Evolutionary conservation across 2,888 invertebrate species (phyloP).

Genomic region (Drosophila mercatorum): DNA sequence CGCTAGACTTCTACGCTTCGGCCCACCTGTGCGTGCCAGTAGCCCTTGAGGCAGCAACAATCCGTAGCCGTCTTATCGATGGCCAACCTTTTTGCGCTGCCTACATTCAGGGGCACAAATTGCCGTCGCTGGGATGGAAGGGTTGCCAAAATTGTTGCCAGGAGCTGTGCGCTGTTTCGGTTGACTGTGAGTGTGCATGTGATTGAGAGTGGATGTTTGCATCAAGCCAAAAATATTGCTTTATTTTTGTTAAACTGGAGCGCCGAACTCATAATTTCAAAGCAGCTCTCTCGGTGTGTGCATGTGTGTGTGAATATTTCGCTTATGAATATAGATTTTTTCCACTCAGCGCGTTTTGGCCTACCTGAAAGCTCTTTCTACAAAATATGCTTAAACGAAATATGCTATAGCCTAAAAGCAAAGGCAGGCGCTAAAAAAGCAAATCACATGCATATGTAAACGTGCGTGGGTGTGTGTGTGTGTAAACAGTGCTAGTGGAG

Average conservation of each 20-base stretch:
- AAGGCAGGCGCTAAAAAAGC: conserved; percentile 40
- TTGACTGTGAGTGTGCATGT: conserved; percentile 18
- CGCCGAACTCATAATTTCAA: conserved; percentile 34
- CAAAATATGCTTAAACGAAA: conserved; percentile 31
- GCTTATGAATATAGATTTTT: conserved; percentile 74
- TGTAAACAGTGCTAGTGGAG: conserved; percentile 38
- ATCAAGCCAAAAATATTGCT: conserved; percentile 47
- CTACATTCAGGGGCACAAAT: conserved; percentile 52
- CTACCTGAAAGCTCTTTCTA: conserved; percentile 18
- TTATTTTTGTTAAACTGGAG: conserved; percentile 50
- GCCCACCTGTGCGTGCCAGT: conserved; percentile 32
- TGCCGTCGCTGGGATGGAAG: conserved; percentile 46
- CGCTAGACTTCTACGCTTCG: conserved; percentile 50
- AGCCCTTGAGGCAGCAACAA: conserved; percentile 31
- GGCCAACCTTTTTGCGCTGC: conserved; percentile 51
- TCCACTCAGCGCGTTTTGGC: conserved; percentile 35
- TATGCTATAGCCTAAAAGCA: conserved; percentile 55
- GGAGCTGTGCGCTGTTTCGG: conserved; percentile 58
- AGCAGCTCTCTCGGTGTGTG: conserved; percentile 7
- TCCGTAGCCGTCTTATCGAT: conserved; percentile 52
- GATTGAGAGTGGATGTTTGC: conserved; percentile 6
- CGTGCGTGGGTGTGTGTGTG: conserved; percentile 8
- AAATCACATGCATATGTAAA: conserved; percentile 46
- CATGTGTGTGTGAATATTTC: conserved; percentile 8
- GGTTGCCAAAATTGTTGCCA: conserved; percentile 32